Evolutionary conservation across 2,113 vertebrate species (phyloP).

Genomic region (Helogale parvula): DNA sequence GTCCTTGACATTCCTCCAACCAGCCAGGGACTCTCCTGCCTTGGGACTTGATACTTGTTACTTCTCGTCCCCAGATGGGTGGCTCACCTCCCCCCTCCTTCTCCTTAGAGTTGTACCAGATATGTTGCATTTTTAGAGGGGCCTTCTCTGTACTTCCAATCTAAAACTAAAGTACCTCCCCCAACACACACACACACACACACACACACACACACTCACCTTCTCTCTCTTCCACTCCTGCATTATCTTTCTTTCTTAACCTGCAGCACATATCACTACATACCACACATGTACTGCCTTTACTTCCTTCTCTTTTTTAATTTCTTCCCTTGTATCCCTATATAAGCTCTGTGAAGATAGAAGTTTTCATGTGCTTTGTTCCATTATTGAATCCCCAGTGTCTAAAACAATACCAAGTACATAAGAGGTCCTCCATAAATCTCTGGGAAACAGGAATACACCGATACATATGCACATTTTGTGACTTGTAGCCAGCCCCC

Average conservation of each 20-base stretch:
- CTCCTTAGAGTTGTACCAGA: neutral
- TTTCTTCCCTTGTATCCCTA: neutral
- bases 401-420: neutral
- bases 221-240: neutral
- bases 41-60: neutral
- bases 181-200: neutral
- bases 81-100: neutral
- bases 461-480: neutral
- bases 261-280: neutral
- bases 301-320: neutral
- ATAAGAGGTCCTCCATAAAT: neutral
- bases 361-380: neutral
- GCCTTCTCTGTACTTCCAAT: neutral
- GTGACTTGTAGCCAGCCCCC: no score
- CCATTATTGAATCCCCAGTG: neutral
- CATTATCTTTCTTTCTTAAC: neutral
- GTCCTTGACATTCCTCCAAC: neutral
- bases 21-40: neutral
- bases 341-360: neutral
- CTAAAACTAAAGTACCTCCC: neutral
- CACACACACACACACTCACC: neutral
- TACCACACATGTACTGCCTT: neutral
- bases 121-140: neutral
- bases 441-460: neutral
- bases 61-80: neutral